Conservation (phyloP, 2,113 vertebrate genomes). For the Coracopsis vasa region DNA sequence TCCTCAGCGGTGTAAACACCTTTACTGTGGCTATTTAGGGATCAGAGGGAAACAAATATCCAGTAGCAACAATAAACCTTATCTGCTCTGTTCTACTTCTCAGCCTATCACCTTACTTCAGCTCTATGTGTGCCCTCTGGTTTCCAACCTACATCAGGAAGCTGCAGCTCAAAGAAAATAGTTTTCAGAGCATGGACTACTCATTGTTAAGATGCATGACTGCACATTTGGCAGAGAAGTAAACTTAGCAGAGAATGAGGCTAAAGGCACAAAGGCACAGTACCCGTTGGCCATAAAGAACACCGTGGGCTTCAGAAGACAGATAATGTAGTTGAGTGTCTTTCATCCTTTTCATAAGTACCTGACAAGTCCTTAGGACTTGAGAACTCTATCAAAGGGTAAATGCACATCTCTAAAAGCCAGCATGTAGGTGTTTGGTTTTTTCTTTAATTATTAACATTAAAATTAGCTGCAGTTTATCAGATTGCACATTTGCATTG, state of each 20-base stretch:
- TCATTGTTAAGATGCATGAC: conserved; percentile 45
- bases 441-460: not conserved
- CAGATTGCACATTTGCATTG: not conserved
- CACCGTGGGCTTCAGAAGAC: not conserved
- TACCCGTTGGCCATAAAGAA: not conserved
- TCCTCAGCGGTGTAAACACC: too few species aligned
- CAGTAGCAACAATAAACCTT: not conserved
- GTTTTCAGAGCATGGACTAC: conserved; percentile 15
- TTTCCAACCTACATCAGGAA: conserved; percentile 9
- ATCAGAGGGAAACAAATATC: not conserved
- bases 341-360: not conserved
- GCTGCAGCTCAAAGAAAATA: conserved; percentile 5
- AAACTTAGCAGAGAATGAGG: conserved; percentile 1
- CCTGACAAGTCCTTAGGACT: not conserved
- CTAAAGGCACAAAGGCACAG: not conserved
- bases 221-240: conserved; percentile 28
- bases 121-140: not conserved
- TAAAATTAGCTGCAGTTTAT: not conserved
- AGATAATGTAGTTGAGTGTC: not conserved
- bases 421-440: not conserved
- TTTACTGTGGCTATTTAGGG: too few species aligned
- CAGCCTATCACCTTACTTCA: not conserved
- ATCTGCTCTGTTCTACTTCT: not conserved
- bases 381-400: not conserved
- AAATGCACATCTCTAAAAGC: not conserved